Percentiles rank a stretch among this genome's conserved stretches.
Conservation (phyloP, 2,113 vertebrate species). For the Nematolebias whitei region DNA sequence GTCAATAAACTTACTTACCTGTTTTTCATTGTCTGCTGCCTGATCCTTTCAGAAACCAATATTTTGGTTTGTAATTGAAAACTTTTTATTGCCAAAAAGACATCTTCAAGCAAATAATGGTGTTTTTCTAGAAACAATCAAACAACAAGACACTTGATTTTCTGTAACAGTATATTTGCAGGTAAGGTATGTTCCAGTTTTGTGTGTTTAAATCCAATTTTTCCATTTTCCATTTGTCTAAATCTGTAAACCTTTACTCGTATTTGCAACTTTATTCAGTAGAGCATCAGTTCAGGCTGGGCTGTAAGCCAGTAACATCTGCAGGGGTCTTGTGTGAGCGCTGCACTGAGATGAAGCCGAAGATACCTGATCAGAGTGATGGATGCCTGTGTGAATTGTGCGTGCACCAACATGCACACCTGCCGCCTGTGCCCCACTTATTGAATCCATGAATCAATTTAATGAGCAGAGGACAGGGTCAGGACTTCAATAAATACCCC, state of each 20-base stretch:
- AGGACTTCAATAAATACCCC: constrained; percentile 79
- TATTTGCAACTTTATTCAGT: not conserved
- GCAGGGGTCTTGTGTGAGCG: constrained; percentile 52
- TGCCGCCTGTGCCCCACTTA: constrained; percentile 74
- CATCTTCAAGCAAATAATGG: too few relatives aligned
- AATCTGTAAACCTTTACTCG: not conserved
- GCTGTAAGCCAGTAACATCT: constrained; percentile 63
- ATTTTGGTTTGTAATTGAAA: too few relatives aligned
- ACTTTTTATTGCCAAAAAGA: too few relatives aligned
- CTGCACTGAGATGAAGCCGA: constrained; percentile 45
- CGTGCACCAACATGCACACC: constrained; percentile 63
- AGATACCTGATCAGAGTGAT: constrained; percentile 77
- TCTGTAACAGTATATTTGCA: too few relatives aligned
- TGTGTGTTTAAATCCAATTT: not conserved
- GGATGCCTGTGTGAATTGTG: constrained; percentile 64
- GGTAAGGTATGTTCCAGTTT: too few relatives aligned
- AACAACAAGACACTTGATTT: too few relatives aligned
- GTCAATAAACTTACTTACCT: too few relatives aligned
- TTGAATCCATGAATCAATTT: constrained; percentile 82
- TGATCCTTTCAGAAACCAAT: too few relatives aligned
- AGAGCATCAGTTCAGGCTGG: constrained; percentile 35
- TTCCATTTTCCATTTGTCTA: not conserved
- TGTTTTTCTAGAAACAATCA: too few relatives aligned
- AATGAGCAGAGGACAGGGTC: constrained; percentile 74
- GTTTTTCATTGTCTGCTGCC: too few relatives aligned